Conservation (phyloP, 2,797 vertebrate species). For the Crenuchus spilurus region DNA sequence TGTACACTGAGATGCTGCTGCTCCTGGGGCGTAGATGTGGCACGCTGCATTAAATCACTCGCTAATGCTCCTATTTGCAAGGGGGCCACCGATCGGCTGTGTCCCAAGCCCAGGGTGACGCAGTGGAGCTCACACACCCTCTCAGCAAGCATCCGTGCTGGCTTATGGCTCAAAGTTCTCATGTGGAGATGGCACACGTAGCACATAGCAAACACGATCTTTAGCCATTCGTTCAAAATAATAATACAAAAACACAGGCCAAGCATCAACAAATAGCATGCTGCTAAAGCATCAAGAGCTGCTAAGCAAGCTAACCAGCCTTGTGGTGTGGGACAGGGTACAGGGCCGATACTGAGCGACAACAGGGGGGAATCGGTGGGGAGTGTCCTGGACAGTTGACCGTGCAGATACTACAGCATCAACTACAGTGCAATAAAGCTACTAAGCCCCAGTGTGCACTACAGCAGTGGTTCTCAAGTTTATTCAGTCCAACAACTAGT, state of each 20-base stretch:
- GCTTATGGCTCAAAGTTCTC: conserved; percentile 36
- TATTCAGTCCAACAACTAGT: too few relatives aligned
- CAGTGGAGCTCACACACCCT: conserved; percentile 41
- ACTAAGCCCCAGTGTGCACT: neutral
- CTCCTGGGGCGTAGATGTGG: conserved; percentile 12
- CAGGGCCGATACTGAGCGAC: neutral
- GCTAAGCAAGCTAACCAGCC: conserved; percentile 68
- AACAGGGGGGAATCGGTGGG: too few relatives aligned
- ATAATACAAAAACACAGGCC: conserved; percentile 54
- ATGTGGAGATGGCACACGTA: conserved; percentile 59
- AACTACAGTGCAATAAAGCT: neutral
- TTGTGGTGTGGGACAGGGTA: neutral
- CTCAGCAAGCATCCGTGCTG: conserved; percentile 38
- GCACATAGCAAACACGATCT: conserved; percentile 44
- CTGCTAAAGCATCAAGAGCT: neutral
- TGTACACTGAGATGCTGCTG: conserved; percentile 1
- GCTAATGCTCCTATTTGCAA: conserved; percentile 68
- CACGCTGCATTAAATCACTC: conserved; percentile 61
- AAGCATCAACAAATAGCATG: conserved; percentile 6
- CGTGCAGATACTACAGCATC: neutral
- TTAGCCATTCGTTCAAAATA: conserved; percentile 58
- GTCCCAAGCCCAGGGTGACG: conserved; percentile 48
- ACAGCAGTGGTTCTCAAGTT: conserved; percentile 7
- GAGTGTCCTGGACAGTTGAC: neutral
- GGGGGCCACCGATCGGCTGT: conserved; percentile 61